Evolutionary conservation across 2,888 invertebrate genomes (phyloP), one percentile per base, ranked within the genome.

Genomic region (Lamellibrachia columna): DNA sequence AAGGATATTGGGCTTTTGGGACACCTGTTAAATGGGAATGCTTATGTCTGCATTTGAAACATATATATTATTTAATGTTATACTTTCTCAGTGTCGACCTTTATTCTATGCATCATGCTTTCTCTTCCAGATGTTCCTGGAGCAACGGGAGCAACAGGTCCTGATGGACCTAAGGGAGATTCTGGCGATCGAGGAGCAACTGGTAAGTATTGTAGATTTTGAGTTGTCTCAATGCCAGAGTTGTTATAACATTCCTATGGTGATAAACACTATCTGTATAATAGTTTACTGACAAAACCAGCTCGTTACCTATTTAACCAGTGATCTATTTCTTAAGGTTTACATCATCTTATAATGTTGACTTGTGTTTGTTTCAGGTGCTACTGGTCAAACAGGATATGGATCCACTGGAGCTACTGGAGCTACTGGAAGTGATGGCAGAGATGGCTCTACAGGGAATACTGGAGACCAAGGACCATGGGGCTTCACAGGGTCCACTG

Each of bases 391-490:
- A 22, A 22, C 90, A n/a, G 53, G 93, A 92, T 53, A 15, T 15
- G 92, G 92, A 91, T 11, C 58, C 53, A 91, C 92, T 28, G 92
- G 92, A 52, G 15, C 91, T 40, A 52, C 91, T 11, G 93, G 93
- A 53, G 28, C 52, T n/a, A 92, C 92, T 40, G 93, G 93, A 7
- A 90, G 53, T 28, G 22, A 11, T 6, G 92, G 92, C 28, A 53
- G 53, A 90, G 52, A 40, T 52, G 93, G 93, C 7, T 53, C 91
- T 22, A 90, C 11, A 58, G 93, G 93, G 11, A 22, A 53, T 9
- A 92, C 90, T 2, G 93, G 93, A 58, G 60, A 52, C 0, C 55
- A 53, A n/a, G 93, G 93, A 9, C 52, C 40, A 55, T 22, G 53
- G 55, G 93, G 93, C 22, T 55, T 75, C 28, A 22, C 52, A 11